A percentile compares a stretch with the other conserved stretches of the same genome.
Conservation (phyloP, 2,888 invertebrate species). For the Apotomis turbidana region DNA sequence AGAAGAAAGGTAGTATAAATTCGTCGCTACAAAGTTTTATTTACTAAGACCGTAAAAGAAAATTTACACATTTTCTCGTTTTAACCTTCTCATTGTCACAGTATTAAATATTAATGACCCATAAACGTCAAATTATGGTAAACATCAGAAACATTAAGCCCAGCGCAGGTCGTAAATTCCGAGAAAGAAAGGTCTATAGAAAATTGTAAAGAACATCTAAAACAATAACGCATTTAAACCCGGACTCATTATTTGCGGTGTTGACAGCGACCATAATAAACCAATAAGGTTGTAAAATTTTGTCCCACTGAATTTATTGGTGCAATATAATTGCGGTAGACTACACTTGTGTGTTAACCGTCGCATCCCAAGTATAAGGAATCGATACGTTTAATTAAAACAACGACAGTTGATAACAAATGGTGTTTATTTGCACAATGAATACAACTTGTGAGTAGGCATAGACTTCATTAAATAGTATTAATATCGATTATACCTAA, state of each 20-base stretch:
- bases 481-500: too few species aligned
- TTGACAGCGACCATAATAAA: constrained; percentile 64
- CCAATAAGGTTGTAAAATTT: constrained; percentile 58
- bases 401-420: too few species aligned
- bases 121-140: constrained; percentile 34
- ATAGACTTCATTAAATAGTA: too few species aligned
- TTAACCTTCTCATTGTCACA: constrained; percentile 17
- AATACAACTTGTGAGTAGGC: too few species aligned
- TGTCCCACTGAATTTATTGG: constrained; percentile 69
- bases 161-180: constrained; percentile 12
- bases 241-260: constrained; percentile 60
- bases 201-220: constrained; percentile 41
- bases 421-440: too few species aligned
- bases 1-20: too few species aligned
- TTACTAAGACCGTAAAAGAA: constrained; percentile 6
- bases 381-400: too few species aligned
- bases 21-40: neutral
- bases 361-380: constrained; percentile 56
- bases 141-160: constrained; percentile 13
- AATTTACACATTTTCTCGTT: constrained; percentile 8
- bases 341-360: constrained; percentile 63
- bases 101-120: constrained; percentile 16
- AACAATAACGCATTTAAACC: constrained; percentile 51
- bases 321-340: constrained; percentile 74
- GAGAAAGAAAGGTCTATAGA: constrained; percentile 19